phyloP scores from a whole-genome alignment of 2,888 invertebrate species.

The Agonopterix subpropinquella region DNA sequence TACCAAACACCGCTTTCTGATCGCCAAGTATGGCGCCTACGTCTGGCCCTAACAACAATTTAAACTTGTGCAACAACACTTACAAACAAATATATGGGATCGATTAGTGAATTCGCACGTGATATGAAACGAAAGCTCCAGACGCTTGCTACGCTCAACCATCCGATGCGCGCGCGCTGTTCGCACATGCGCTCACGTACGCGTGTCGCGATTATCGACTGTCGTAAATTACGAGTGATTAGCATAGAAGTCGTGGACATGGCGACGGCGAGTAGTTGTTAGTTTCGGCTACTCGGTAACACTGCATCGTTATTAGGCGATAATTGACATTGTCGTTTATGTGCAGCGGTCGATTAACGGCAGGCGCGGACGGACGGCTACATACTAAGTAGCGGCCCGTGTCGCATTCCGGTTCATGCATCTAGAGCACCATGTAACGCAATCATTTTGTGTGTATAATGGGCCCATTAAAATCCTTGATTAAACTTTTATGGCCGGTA shows the following conservation, averaged over 20 bases:
- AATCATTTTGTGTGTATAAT: too few relatives aligned
- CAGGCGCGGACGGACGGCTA: conserved; percentile 35
- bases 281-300: conserved; percentile 59
- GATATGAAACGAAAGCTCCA: conserved; percentile 33
- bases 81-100: conserved; percentile 28
- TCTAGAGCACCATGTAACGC: neutral
- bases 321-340: conserved; percentile 68
- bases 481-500: neutral
- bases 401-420: conserved; percentile 25
- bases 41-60: conserved; percentile 1
- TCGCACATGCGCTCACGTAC: conserved; percentile 70
- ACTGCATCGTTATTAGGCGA: conserved; percentile 63
- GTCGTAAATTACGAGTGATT: conserved; percentile 69
- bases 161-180: conserved; percentile 30
- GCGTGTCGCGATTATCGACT: conserved; percentile 66
- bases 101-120: conserved; percentile 47
- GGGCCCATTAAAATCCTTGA: too few relatives aligned
- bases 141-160: conserved; percentile 24
- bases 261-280: conserved; percentile 54
- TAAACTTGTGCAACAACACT: conserved; percentile 17
- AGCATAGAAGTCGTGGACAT: conserved; percentile 66
- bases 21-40: conserved; percentile 11
- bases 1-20: conserved; percentile 29
- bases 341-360: conserved; percentile 71
- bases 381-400: conserved; percentile 46